Base-by-base conservation (phyloP, 2,888 invertebrate species). In the Tinea pellionella region DNA sequence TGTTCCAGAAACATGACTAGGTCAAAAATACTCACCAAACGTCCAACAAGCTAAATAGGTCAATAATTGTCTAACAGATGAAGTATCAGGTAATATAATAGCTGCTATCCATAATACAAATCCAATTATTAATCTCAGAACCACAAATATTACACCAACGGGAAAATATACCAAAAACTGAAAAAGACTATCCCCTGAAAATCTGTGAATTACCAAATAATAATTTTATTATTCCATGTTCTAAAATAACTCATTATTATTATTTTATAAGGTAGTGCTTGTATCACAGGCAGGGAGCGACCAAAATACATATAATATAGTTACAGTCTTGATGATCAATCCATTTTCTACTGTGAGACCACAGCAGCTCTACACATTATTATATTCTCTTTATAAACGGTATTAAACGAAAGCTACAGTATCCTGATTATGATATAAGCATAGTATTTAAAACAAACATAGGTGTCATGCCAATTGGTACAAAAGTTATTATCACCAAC, bases 11-110 rank as follows among this genome's bases (percentile, higher is more conserved):
- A n/a, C n/a, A n/a, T n/a, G n/a, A n/a, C n/a, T n/a, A n/a, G n/a
- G n/a, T n/a, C n/a, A n/a, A n/a, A n/a, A n/a, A n/a, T n/a, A 62
- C 77, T 78, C 80, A 77, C 91, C 91, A 72, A 91, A 89, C 6
- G 89, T 86, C 75, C 90, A 82, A 65, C 89, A 89, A 15, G 90
- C 88, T n/a, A 90, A 68, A 30, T 89, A 89, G 13, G 89, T 88
- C 55, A 90, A 69, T 69, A 90, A 71, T 66, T 89, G 89, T 63
- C 89, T 78, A 15, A 89, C 75, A 11, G 87, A 80, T 58, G 88
- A 87, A 65, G 89, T 88, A 68, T 90, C 89, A 37, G 90, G 90
- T 64, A 90, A 75, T 66, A 89, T 75, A 65, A 89, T 89, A 59
- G 89, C 88, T 37, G 89, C 82, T 60, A 90, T 72, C 80, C 90